These are phyloP conservation scores for Parthenolecanium corni DNA, from an alignment of 2,888 invertebrate genomes.

Conservation along the genomic window DNA sequence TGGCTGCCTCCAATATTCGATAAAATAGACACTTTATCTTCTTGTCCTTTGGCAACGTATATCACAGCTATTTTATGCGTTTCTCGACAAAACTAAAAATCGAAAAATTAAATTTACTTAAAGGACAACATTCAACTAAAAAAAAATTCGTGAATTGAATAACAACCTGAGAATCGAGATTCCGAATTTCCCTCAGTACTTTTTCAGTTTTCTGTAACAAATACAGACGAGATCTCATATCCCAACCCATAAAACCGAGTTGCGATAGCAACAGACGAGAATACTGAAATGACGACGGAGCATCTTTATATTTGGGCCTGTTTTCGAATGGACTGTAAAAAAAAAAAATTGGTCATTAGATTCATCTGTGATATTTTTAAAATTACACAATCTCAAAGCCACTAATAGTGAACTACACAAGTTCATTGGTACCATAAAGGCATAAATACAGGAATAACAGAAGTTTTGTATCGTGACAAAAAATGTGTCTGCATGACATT, in stretches of 20 bases:
- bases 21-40: slow-evolving; percentile 86
- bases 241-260: slow-evolving; percentile 80
- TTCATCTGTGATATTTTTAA: too few relatives aligned
- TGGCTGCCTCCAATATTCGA: slow-evolving; percentile 85
- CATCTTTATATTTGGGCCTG: slow-evolving; percentile 24
- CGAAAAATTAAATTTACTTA: neutral
- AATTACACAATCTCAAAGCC: too few relatives aligned
- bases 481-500: too few relatives aligned
- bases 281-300: slow-evolving; percentile 57
- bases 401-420: too few relatives aligned
- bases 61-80: slow-evolving; percentile 96
- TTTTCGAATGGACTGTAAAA: slow-evolving; percentile 18
- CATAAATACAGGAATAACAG: too few relatives aligned
- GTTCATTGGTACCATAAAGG: too few relatives aligned
- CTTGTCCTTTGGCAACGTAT: slow-evolving; percentile 94
- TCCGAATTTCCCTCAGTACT: slow-evolving; percentile 75
- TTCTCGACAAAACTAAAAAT: slow-evolving; percentile 59
- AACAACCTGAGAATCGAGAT: slow-evolving; percentile 79
- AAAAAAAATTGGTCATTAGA: too few relatives aligned
- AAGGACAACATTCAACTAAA: neutral
- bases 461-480: too few relatives aligned
- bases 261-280: slow-evolving; percentile 84
- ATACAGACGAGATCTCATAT: slow-evolving; percentile 71
- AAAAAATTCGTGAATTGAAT: too few relatives aligned
- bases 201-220: slow-evolving; percentile 79